A percentile compares a stretch with the other conserved stretches of the same genome.
Conservation (phyloP, 1,140 invertebrate species). For the Arctopsyche grandis region DNA sequence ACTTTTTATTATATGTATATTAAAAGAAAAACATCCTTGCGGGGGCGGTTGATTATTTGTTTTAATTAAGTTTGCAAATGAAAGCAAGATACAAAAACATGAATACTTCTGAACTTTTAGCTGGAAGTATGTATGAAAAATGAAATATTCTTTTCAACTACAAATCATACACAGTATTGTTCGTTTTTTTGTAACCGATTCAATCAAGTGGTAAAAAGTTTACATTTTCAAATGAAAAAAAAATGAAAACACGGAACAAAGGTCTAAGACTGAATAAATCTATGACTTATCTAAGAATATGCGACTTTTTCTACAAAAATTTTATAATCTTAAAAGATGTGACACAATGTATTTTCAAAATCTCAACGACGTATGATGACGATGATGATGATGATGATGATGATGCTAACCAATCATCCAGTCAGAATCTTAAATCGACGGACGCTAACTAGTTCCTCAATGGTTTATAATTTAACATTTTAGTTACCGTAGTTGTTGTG, state of each 20-base stretch:
- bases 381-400: conserved; percentile 15
- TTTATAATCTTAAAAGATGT: conserved; percentile 30
- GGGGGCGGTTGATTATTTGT: too few species aligned
- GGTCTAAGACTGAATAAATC: conserved; percentile 44
- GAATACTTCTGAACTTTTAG: too few species aligned
- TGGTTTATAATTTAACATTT: neutral
- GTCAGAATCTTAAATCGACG: neutral
- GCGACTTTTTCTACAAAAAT: conserved; percentile 36
- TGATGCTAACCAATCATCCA: neutral
- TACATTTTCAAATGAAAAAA: too few species aligned
- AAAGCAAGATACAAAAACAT: too few species aligned
- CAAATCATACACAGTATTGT: too few species aligned
- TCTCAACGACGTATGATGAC: neutral
- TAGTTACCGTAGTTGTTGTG: neutral
- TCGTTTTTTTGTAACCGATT: too few species aligned
- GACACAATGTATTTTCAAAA: neutral
- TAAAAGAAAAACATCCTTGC: too few species aligned
- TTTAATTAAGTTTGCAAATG: too few species aligned
- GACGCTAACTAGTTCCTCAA: conserved; percentile 21
- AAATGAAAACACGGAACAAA: conserved; percentile 25
- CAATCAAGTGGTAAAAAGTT: too few species aligned
- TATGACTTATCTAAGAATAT: conserved; percentile 41
- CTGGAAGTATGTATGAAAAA: too few species aligned
- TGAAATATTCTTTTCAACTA: too few species aligned
- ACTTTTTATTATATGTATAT: too few species aligned